Percentiles rank a stretch among this genome's conserved stretches.
These are phyloP conservation scores for Scytalopus superciliaris DNA, from an alignment of 2,113 vertebrate species.

Conservation along the genomic window DNA sequence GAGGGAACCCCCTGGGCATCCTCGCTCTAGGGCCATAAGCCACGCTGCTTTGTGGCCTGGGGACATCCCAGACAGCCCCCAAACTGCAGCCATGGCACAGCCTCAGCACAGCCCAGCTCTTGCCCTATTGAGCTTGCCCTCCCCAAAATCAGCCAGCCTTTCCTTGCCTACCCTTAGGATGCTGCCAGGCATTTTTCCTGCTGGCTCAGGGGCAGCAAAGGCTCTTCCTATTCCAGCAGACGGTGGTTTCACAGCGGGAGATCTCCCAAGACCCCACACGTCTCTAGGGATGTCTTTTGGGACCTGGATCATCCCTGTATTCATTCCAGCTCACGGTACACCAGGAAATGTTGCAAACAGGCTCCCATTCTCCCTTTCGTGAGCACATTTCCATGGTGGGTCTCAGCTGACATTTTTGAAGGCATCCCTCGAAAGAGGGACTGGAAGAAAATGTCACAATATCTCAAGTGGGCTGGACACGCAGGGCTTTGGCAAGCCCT, in stretches of 20 bases:
- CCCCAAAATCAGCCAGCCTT: not conserved
- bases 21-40: not conserved
- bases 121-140: not conserved
- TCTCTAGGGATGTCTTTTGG: not conserved
- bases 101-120: not conserved
- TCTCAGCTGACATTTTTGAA: not conserved
- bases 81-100: rapidly evolving
- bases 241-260: not conserved
- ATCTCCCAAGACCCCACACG: not conserved
- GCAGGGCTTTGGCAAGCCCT: not conserved
- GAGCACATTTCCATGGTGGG: rapidly evolving
- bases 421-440: not conserved
- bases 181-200: not conserved
- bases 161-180: rapidly evolving
- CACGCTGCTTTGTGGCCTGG: not conserved
- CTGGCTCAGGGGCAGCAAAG: not conserved
- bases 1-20: too few relatives aligned
- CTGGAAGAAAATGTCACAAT: not conserved
- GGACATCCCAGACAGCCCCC: not conserved
- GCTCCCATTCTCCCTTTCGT: rapidly evolving
- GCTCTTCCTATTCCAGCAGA: not conserved
- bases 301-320: not conserved
- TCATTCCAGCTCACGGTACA: rapidly evolving
- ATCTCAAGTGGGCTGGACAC: not conserved
- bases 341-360: rapidly evolving